Evolutionary conservation across 2,888 invertebrate species (phyloP).

Genomic region (Caenorhabditis plicata): DNA sequence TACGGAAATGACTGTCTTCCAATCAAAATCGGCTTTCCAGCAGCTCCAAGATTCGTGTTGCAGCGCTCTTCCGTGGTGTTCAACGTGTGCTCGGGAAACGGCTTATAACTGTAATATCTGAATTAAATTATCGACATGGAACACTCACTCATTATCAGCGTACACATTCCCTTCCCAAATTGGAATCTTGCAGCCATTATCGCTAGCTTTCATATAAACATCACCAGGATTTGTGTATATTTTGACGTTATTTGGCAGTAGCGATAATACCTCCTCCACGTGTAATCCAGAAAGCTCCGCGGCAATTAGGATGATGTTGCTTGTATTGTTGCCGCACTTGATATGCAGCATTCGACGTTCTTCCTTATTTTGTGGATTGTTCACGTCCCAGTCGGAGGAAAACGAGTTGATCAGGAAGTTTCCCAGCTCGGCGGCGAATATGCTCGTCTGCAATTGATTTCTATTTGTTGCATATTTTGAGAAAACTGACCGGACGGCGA

Average conservation of each 20-base stretch:
- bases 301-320: conserved; percentile 17
- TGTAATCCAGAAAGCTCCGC: conserved; percentile 27
- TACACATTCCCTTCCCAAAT: conserved; percentile 31
- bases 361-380: conserved; percentile 20
- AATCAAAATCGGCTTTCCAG: conserved; percentile 12
- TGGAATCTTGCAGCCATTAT: conserved; percentile 10
- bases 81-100: conserved; percentile 17
- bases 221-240: conserved; percentile 30
- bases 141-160: conserved; percentile 18
- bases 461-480: too few species aligned
- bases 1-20: conserved; percentile 4
- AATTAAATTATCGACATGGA: too few species aligned
- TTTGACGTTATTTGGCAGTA: conserved; percentile 21
- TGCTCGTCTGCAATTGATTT: conserved; percentile 27
- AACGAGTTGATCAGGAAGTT: conserved; percentile 28
- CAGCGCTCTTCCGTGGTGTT: conserved; percentile 4
- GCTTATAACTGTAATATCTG: conserved; percentile 24
- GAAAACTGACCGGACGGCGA: conserved; percentile 38
- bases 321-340: conserved; percentile 13
- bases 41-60: conserved; percentile 26
- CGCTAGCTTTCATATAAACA: conserved; percentile 10
- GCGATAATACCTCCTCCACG: conserved; percentile 13
- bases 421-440: conserved; percentile 36
- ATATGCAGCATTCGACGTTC: conserved; percentile 5
- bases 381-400: conserved; percentile 22